These are phyloP conservation scores for Macrophya alboannulata DNA, from an alignment of 2,888 invertebrate species.

Conservation along the genomic window DNA sequence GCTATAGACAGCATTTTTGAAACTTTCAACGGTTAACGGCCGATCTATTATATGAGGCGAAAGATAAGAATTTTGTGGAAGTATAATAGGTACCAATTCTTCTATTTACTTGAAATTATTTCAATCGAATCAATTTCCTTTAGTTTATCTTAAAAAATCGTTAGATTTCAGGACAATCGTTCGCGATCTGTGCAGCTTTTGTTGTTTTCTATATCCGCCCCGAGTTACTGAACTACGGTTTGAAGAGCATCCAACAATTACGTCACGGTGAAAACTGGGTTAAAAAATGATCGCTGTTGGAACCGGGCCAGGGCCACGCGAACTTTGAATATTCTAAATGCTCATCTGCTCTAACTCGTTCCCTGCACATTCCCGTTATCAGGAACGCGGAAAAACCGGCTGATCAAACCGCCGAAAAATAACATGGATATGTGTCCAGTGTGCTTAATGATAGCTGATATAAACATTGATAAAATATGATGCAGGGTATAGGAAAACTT, in stretches of 20 bases:
- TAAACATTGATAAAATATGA: neutral
- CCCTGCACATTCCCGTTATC: neutral
- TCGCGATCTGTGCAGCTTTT: neutral
- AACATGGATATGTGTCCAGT: neutral
- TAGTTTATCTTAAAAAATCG: neutral
- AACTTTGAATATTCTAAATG: constrained; percentile 47
- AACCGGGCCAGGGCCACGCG: constrained; percentile 55
- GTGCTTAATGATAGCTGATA: neutral
- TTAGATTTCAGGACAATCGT: constrained; percentile 5
- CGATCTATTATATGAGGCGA: neutral
- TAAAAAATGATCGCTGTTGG: constrained; percentile 49
- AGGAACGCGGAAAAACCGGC: neutral
- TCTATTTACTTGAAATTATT: neutral
- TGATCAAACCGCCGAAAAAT: neutral
- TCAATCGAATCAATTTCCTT: neutral
- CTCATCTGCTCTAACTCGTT: constrained; percentile 32
- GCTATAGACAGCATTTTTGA: neutral
- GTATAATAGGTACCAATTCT: neutral
- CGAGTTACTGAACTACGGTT: constrained; percentile 49
- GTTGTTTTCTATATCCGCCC: constrained; percentile 1
- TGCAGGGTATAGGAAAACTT: neutral
- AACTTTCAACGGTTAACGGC: neutral
- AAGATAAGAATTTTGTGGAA: neutral
- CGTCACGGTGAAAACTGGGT: constrained; percentile 48
- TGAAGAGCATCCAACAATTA: constrained; percentile 53